A percentile compares a stretch with the other conserved stretches of the same genome.
These are phyloP conservation scores for Physella acuta DNA, from an alignment of 1,140 invertebrate species.

Conservation along the genomic window DNA sequence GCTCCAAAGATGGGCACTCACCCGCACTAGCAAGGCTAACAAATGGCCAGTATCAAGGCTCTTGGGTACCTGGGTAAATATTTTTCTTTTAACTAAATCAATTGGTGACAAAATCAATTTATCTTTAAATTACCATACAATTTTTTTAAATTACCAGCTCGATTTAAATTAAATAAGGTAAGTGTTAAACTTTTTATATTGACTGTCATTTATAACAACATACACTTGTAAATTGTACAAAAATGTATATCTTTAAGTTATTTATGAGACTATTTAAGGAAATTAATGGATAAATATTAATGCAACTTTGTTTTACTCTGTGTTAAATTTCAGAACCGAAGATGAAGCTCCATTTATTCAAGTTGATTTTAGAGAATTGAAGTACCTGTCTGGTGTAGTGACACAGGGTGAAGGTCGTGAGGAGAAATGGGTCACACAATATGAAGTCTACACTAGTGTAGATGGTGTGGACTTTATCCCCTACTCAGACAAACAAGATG, in stretches of 20 bases:
- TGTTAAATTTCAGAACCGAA: slow-evolving; percentile 11
- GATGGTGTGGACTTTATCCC: slow-evolving; percentile 44
- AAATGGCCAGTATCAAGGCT: background rate
- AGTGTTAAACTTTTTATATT: too few relatives aligned
- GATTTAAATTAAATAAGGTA: too few relatives aligned
- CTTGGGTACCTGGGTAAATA: slow-evolving; percentile 10
- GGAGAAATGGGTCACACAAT: slow-evolving; percentile 52
- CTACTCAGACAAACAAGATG: slow-evolving; percentile 33
- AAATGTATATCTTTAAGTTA: too few relatives aligned
- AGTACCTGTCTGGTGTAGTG: slow-evolving; percentile 53
- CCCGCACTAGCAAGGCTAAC: background rate
- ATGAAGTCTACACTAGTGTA: slow-evolving; percentile 48
- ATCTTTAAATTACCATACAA: too few relatives aligned
- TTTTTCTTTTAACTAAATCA: too few relatives aligned
- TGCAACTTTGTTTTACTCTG: too few relatives aligned
- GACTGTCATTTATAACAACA: too few relatives aligned
- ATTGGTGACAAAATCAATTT: too few relatives aligned
- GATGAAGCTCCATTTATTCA: slow-evolving; percentile 7
- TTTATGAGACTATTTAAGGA: too few relatives aligned
- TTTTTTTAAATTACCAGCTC: too few relatives aligned
- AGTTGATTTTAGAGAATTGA: slow-evolving; percentile 53
- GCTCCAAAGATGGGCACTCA: background rate
- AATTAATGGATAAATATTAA: too few relatives aligned
- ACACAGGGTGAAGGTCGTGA: slow-evolving; percentile 33
- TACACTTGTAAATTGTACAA: too few relatives aligned